phyloP scores from a whole-genome alignment of 2,888 invertebrate genomes.

The Noctua janthe region DNA sequence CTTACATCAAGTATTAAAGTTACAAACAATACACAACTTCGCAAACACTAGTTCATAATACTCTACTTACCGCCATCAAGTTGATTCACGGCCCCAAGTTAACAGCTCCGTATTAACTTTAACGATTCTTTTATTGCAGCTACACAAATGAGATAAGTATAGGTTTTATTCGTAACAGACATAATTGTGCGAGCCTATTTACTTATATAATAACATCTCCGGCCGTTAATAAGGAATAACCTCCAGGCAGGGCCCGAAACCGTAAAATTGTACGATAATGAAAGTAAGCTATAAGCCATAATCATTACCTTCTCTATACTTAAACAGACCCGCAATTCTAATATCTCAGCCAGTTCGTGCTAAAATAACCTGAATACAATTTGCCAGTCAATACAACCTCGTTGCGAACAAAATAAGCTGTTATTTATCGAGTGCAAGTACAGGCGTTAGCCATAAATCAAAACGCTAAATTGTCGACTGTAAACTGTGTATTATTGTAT shows the following conservation, averaged over 20 bases:
- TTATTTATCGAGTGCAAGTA: conserved; percentile 75
- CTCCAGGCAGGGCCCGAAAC: conserved; percentile 42
- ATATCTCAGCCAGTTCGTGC: conserved; percentile 54
- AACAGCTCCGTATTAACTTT: conserved; percentile 40
- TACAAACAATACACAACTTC: conserved; percentile 18
- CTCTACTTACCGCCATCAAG: conserved; percentile 14
- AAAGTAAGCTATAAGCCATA: conserved; percentile 48
- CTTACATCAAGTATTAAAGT: not conserved
- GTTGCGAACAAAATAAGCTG: conserved; percentile 61
- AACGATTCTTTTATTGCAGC: conserved; percentile 56
- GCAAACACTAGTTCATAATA: conserved; percentile 36
- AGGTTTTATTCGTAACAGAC: conserved; percentile 50
- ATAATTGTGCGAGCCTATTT: conserved; percentile 58
- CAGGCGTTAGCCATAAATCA: conserved; percentile 75
- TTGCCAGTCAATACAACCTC: conserved; percentile 54
- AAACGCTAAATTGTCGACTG: conserved; percentile 73
- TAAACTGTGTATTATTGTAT: conserved; percentile 70
- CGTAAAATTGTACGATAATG: conserved; percentile 68
- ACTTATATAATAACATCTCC: conserved; percentile 58
- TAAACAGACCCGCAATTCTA: conserved; percentile 43
- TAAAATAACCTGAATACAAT: conserved; percentile 58
- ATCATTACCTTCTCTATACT: conserved; percentile 58
- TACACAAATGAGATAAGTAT: conserved; percentile 47
- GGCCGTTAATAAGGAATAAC: conserved; percentile 66
- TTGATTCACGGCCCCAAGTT: conserved; percentile 31